Percentiles rank a stretch among this genome's conserved stretches.
Conservation (phyloP, 1,140 invertebrate species). For the Tenebrio molitor region DNA sequence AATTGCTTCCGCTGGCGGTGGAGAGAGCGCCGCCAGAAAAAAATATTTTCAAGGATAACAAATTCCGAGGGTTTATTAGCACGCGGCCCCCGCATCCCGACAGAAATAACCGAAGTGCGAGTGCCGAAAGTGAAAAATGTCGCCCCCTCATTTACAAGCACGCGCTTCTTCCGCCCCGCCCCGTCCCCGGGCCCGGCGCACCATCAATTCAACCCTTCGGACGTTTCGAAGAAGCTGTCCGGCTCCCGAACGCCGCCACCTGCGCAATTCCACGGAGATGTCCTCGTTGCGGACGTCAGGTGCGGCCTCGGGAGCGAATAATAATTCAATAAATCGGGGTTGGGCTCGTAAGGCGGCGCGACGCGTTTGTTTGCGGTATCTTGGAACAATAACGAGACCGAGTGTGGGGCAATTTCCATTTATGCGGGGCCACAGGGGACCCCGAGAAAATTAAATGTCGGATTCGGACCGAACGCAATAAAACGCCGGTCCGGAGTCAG, state of each 20-base stretch:
- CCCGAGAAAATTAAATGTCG: slow-evolving; percentile 54
- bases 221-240: background rate
- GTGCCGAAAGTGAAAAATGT: no score
- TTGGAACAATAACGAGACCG: slow-evolving; percentile 47
- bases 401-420: slow-evolving; percentile 53
- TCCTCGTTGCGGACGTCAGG: background rate
- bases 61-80: no score
- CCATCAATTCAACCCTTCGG: no score
- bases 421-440: slow-evolving; percentile 49
- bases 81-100: no score
- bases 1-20: slow-evolving; percentile 17
- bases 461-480: slow-evolving; percentile 49
- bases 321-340: slow-evolving; percentile 28
- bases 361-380: slow-evolving; percentile 36
- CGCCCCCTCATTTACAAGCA: no score
- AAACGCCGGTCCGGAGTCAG: slow-evolving; percentile 47
- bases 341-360: background rate
- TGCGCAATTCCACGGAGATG: background rate
- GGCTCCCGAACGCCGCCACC: background rate
- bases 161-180: no score
- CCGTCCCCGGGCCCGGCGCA: no score
- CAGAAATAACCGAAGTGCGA: no score
- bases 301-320: slow-evolving; percentile 1
- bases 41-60: background rate
- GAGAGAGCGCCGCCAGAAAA: background rate